These are phyloP conservation scores for Mormyrus hasselquistii DNA, from an alignment of 2,797 vertebrate species.

Conservation along the genomic window DNA sequence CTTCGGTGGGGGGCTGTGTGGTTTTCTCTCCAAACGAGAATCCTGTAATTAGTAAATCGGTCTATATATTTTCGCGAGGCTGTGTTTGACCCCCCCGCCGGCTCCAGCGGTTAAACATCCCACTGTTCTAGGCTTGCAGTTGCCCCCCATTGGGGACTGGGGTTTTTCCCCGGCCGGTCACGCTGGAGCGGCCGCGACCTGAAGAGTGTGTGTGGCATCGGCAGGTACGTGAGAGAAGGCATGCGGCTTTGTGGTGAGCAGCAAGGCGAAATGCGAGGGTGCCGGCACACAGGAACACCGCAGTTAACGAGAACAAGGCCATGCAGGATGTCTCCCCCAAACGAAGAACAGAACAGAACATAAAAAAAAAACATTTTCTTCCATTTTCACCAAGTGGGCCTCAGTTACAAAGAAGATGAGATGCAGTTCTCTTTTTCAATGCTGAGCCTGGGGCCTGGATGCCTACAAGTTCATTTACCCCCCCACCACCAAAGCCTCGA, in stretches of 20 bases:
- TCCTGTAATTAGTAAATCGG: not conserved
- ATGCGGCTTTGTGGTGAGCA: not conserved
- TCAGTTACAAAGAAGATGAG: not conserved
- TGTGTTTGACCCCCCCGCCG: not conserved
- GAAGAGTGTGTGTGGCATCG: not conserved
- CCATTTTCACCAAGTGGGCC: slow-evolving; percentile 10
- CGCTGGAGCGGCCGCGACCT: not conserved
- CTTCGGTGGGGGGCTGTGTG: not conserved
- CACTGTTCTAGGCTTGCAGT: not conserved
- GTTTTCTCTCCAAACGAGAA: not conserved
- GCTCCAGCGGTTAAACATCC: not conserved
- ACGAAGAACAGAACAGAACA: not conserved
- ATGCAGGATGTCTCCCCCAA: not conserved
- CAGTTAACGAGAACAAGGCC: slow-evolving; percentile 11
- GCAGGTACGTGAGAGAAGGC: not conserved
- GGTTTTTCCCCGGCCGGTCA: not conserved
- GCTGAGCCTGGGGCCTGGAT: not conserved
- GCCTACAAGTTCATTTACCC: not conserved
- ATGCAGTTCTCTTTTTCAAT: not conserved
- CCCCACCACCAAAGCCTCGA: not conserved
- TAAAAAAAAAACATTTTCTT: not conserved
- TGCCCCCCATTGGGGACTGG: not conserved
- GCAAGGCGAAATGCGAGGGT: not conserved
- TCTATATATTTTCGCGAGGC: not conserved
- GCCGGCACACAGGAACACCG: not conserved